These are phyloP conservation scores for Orthonyx spaldingii DNA, from an alignment of 2,113 vertebrate genomes.

Conservation along the genomic window DNA sequence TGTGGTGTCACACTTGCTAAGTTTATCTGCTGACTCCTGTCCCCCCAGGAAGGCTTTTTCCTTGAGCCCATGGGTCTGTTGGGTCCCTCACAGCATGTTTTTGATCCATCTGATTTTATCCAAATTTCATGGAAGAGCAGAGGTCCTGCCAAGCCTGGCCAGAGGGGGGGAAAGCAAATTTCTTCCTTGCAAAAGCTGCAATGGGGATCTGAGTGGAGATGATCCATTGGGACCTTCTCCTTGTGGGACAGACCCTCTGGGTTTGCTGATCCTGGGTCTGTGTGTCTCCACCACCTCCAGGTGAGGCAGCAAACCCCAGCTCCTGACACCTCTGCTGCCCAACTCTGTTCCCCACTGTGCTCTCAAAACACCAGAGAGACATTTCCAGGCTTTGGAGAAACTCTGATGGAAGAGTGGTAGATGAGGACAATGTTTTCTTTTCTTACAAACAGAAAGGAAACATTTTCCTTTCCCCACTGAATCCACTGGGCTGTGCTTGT, in stretches of 20 bases:
- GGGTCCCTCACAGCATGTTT: accelerated
- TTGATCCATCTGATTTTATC: neutral
- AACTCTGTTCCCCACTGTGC: neutral
- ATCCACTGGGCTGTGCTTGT: neutral
- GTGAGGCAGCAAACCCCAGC: neutral
- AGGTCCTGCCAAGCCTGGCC: neutral
- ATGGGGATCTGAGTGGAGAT: accelerated
- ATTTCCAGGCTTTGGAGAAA: neutral
- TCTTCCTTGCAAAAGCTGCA: neutral
- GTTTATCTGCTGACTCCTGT: neutral
- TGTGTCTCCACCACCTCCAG: neutral
- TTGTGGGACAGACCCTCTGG: neutral
- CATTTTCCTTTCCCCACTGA: neutral
- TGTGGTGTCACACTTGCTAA: neutral
- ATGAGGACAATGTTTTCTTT: neutral
- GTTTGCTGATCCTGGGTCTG: neutral
- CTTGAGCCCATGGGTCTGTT: neutral
- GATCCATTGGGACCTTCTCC: accelerated
- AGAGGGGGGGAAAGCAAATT: neutral
- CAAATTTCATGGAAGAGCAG: neutral
- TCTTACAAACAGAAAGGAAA: neutral
- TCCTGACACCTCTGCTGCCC: neutral
- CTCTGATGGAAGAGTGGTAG: neutral
- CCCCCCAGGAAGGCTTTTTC: neutral
- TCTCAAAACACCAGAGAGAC: neutral